These are phyloP conservation scores for Chloroceryle amazona DNA, from an alignment of 2,797 vertebrate genomes.

Conservation along the genomic window DNA sequence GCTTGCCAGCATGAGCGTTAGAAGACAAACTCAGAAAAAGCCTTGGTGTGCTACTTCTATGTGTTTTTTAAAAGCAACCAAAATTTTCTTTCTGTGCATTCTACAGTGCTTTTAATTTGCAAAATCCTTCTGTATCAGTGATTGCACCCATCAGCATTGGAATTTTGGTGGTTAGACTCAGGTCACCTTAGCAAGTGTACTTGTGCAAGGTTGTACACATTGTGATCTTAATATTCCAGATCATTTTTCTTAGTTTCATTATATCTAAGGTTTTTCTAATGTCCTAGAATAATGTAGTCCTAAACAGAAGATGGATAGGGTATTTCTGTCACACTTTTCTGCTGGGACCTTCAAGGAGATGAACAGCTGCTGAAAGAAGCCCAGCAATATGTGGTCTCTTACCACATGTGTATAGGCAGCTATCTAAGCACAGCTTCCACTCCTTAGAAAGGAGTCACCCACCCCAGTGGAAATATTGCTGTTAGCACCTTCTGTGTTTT, in stretches of 20 bases:
- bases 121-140: neutral
- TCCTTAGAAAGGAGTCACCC: neutral
- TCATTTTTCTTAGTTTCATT: neutral
- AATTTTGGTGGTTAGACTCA: neutral
- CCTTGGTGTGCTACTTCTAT: rapidly evolving
- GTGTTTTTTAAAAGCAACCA: neutral
- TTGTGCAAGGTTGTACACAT: neutral
- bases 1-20: neutral
- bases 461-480: neutral
- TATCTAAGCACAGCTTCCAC: neutral
- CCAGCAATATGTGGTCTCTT: neutral
- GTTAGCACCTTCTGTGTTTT: neutral
- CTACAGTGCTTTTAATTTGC: neutral
- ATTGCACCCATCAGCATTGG: neutral
- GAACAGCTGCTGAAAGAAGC: neutral
- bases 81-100: neutral
- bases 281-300: neutral
- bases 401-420: rapidly evolving
- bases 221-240: neutral
- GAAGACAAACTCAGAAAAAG: neutral
- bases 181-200: neutral
- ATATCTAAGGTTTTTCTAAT: neutral
- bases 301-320: neutral
- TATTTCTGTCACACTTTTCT: neutral
- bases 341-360: neutral